phyloP scores from a whole-genome alignment of 2,797 vertebrate genomes.

The Arctocebus calabarensis region DNA sequence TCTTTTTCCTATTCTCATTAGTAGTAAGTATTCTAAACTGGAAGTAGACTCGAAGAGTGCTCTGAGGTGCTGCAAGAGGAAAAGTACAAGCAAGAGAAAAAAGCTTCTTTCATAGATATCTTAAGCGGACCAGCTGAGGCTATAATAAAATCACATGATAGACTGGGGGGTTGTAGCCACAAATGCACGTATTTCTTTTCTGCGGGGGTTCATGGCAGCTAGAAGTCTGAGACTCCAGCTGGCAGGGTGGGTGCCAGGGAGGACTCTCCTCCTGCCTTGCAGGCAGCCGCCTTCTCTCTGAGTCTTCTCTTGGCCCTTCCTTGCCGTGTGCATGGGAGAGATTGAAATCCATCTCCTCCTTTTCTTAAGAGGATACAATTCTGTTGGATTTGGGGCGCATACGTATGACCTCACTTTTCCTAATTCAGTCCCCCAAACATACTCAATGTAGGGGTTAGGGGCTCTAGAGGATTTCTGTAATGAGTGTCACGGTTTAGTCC shows the following conservation, averaged over 20 bases:
- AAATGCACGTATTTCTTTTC: neutral
- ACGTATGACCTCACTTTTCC: neutral
- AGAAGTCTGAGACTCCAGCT: neutral
- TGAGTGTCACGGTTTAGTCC: neutral
- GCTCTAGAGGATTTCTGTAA: neutral
- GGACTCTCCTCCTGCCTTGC: neutral
- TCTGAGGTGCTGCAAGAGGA: neutral
- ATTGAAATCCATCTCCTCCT: too few species aligned
- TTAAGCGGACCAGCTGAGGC: neutral
- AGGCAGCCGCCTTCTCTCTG: neutral
- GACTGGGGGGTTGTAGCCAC: too few species aligned
- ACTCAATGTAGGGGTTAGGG: rapidly evolving
- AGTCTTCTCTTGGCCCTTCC: neutral
- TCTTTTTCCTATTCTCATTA: neutral
- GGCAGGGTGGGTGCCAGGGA: neutral
- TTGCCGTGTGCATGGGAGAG: too few species aligned
- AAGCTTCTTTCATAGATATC: neutral
- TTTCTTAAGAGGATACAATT: neutral
- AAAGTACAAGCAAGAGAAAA: neutral
- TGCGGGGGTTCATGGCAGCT: neutral
- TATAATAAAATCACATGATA: neutral
- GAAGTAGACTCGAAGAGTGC: rapidly evolving
- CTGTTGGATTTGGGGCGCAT: neutral
- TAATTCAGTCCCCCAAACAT: neutral
- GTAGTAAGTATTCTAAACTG: neutral